Evolutionary conservation across 2,797 vertebrate genomes (phyloP), one percentile per base, ranked within the genome.

Genomic region (Tokudaia tokunoshimensis): DNA sequence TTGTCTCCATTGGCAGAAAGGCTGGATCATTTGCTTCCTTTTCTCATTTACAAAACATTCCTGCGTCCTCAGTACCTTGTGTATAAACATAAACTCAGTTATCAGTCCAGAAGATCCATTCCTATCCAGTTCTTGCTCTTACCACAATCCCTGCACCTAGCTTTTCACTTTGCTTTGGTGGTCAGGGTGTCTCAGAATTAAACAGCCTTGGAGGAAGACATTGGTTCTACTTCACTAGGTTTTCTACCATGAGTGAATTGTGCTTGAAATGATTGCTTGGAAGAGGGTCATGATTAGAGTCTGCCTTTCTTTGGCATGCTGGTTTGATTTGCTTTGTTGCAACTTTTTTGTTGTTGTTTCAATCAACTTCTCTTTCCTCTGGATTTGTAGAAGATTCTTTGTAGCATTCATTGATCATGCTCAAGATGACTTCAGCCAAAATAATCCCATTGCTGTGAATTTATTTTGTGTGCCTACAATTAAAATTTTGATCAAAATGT

Each of bases 401-500:
- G 82, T 94, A 92, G 70, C 70, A 80, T 83, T 76, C 70, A 80
- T 83, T 76, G 37, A 72, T 95, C 24, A 44, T 63, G 14, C 47
- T 92, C 29, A 41, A 7, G 88, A 92, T 90, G 57, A 96, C 96
- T 91, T 13, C 19, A 86, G 85, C 82, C 52, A 87, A 83, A 93
- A 93, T 90, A 24, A 61, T 75, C 24, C n/a, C n/a, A 74, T 74
- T n/a, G 55, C 61, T 81, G 41, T 50, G 52, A 96, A 95, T 96
- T 95, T 67, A 44, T 95, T 97, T 94, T 95, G 41, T 81, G 81
- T 47, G 44, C 37, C 89, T 96, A 81, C 76, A 92, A 74, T 94
- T 81, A 87, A 86, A 50, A 87, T 34, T 67, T 50, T 50, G 29
- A 67, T 85, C 17, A 84, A n/a, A 24, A 50, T 50, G 20, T 67